phyloP scores from a whole-genome alignment of 2,888 invertebrate genomes.

The Agrilus cyanescens region DNA sequence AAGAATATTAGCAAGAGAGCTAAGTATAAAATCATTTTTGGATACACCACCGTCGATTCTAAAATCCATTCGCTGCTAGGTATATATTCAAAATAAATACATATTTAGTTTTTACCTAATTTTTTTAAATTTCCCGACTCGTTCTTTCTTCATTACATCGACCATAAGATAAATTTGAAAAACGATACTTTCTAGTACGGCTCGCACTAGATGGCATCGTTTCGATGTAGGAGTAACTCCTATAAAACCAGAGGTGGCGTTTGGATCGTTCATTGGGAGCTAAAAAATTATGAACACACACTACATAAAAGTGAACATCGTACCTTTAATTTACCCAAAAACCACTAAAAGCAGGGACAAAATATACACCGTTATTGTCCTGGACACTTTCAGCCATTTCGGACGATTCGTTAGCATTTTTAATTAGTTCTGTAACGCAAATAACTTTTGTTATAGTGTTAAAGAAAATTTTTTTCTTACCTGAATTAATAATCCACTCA shows the following conservation, averaged over 20 bases:
- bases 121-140: slow-evolving; percentile 13
- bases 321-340: slow-evolving; percentile 48
- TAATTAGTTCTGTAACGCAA: slow-evolving; percentile 47
- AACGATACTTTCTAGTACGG: slow-evolving; percentile 75
- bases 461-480: slow-evolving; percentile 32
- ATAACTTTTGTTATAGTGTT: slow-evolving; percentile 3
- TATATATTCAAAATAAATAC: slow-evolving; percentile 1
- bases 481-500: slow-evolving; percentile 68
- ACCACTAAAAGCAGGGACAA: slow-evolving; percentile 84
- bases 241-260: slow-evolving; percentile 74
- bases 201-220: slow-evolving; percentile 67
- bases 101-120: slow-evolving; percentile 17
- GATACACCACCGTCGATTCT: slow-evolving; percentile 97
- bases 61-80: slow-evolving; percentile 20
- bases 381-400: slow-evolving; percentile 54
- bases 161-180: slow-evolving; percentile 72
- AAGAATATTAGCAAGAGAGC: slow-evolving; percentile 74
- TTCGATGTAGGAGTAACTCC: slow-evolving; percentile 63
- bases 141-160: slow-evolving; percentile 56
- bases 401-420: slow-evolving; percentile 51
- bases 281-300: slow-evolving; percentile 28
- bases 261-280: slow-evolving; percentile 82
- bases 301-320: neutral
- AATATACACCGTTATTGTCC: slow-evolving; percentile 67
- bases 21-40: slow-evolving; percentile 82